These are phyloP conservation scores for Gorsachius magnificus DNA, from an alignment of 2,797 vertebrate genomes.

Conservation along the genomic window DNA sequence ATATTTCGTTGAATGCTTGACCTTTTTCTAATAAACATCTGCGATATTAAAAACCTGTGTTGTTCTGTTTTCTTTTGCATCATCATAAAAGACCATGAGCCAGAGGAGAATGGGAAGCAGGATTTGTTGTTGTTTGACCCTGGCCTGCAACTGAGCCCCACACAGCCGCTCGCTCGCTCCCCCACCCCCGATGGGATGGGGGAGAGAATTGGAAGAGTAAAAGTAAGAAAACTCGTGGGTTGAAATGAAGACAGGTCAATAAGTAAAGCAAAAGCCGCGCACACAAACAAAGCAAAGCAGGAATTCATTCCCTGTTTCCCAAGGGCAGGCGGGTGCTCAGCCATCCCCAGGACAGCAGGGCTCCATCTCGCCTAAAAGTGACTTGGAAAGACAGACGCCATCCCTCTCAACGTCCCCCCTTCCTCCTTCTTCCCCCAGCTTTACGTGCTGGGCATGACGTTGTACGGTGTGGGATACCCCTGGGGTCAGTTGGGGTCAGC, in stretches of 20 bases:
- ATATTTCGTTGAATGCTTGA: neutral
- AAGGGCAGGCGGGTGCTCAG: neutral
- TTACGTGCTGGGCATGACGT: no score
- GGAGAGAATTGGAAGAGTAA: neutral
- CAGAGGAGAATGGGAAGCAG: neutral
- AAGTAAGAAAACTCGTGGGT: neutral
- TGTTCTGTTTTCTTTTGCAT: neutral
- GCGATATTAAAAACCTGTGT: neutral
- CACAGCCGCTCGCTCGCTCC: neutral
- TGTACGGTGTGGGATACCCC: no score
- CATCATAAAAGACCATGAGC: neutral
- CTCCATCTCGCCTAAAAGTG: neutral
- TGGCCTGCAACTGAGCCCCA: neutral
- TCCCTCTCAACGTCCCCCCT: no score
- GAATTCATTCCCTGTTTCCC: neutral
- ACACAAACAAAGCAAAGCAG: neutral
- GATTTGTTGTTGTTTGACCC: neutral
- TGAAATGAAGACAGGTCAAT: neutral
- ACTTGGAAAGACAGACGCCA: no score
- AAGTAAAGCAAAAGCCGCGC: neutral
- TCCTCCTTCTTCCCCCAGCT: no score
- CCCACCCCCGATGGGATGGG: neutral
- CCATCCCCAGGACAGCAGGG: neutral
- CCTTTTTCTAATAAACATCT: conserved; percentile 1
- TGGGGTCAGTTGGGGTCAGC: no score